These are phyloP conservation scores for Chrysoperla carnea DNA, from an alignment of 1,140 invertebrate species.

Conservation along the genomic window DNA sequence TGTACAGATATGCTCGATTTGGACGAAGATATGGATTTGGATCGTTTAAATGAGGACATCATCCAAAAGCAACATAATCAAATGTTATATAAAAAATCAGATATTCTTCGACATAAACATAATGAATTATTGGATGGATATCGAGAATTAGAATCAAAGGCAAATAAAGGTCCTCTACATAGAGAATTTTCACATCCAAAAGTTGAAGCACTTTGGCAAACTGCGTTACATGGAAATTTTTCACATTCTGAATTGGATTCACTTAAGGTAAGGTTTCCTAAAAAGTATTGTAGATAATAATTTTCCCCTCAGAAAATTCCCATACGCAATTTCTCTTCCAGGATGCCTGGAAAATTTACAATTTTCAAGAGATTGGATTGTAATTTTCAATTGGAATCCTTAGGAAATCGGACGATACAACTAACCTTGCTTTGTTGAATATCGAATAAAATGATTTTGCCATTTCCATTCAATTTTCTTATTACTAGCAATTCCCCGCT, in stretches of 20 bases:
- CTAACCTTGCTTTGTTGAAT: no score
- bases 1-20: conserved; percentile 4
- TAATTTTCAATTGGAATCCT: no score
- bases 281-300: no score
- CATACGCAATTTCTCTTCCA: no score
- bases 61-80: conserved; percentile 27
- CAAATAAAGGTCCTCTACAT: conserved; percentile 53
- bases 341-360: no score
- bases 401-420: no score
- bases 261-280: conserved; percentile 50
- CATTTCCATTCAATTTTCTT: no score
- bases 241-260: conserved; percentile 63
- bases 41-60: conserved; percentile 15
- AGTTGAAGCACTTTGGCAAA: conserved; percentile 72
- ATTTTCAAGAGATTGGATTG: no score
- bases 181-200: conserved; percentile 79
- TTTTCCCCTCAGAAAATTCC: no score
- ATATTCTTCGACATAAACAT: conserved; percentile 58
- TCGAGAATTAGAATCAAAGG: conserved; percentile 54
- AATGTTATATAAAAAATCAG: conserved; percentile 30
- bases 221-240: conserved; percentile 65
- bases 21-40: conserved; percentile 13
- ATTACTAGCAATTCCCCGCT: no score
- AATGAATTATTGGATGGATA: conserved; percentile 61
- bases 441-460: no score